phyloP scores from a whole-genome alignment of 2,888 invertebrate species.

The Andrena dorsata region DNA sequence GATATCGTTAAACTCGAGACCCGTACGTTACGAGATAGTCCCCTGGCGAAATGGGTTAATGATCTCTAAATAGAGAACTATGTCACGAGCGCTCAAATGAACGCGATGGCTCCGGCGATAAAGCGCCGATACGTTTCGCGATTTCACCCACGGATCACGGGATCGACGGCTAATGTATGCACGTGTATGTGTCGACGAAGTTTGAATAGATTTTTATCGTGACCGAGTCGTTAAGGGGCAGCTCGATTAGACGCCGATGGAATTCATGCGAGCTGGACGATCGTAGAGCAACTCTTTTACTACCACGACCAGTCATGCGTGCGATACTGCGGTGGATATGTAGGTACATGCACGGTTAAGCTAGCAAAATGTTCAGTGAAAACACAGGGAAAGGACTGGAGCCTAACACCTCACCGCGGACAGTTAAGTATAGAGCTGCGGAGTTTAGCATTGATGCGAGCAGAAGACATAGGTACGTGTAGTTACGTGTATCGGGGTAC shows the following conservation, averaged over 20 bases:
- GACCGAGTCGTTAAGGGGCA: conserved; percentile 44
- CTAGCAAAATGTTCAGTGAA: not conserved
- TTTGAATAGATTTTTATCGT: conserved; percentile 68
- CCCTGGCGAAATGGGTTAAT: conserved; percentile 49
- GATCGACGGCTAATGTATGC: conserved; percentile 49
- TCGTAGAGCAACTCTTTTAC: conserved; percentile 52
- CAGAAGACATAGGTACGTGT: too few relatives aligned
- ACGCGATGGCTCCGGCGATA: conserved; percentile 51
- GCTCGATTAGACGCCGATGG: conserved; percentile 64
- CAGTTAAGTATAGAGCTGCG: not conserved
- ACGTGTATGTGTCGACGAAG: conserved; percentile 16
- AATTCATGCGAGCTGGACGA: conserved; percentile 41
- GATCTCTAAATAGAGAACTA: conserved; percentile 49
- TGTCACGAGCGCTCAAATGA: conserved; percentile 41
- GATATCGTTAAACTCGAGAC: conserved; percentile 33
- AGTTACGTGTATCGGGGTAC: too few relatives aligned
- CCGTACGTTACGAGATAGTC: conserved; percentile 10
- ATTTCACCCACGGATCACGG: conserved; percentile 42
- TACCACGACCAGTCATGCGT: conserved; percentile 63
- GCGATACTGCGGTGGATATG: conserved; percentile 42
- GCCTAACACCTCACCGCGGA: not conserved
- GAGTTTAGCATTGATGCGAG: too few relatives aligned
- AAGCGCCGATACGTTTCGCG: conserved; percentile 33
- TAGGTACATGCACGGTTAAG: not conserved
- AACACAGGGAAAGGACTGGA: not conserved